Percentiles rank a stretch among this genome's conserved stretches.
Evolutionary conservation across 1,140 invertebrate species (phyloP).

Genomic region (Phenacoccus solenopsis): DNA sequence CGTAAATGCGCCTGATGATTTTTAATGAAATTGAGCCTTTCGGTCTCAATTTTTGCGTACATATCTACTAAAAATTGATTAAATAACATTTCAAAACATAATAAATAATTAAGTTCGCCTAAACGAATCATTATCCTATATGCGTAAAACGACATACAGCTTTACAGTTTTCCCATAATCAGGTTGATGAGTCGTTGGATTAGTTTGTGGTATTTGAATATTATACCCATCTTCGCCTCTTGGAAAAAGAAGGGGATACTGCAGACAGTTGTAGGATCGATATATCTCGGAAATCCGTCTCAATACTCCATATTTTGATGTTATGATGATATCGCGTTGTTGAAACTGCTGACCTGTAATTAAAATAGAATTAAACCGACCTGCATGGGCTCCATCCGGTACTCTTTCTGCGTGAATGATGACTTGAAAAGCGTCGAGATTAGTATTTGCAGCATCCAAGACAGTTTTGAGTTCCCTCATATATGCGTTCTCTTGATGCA

Average conservation of each 20-base stretch:
- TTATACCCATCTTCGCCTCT: background rate
- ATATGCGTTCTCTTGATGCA: slow-evolving; percentile 20
- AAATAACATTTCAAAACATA: slow-evolving; percentile 31
- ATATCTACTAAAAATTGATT: slow-evolving; percentile 36
- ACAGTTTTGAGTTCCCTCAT: background rate
- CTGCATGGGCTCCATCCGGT: no score
- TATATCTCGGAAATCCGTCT: slow-evolving; percentile 37
- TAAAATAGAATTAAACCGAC: slow-evolving; percentile 28
- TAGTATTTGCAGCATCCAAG: no score
- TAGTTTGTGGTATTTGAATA: background rate
- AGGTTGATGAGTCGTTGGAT: no score
- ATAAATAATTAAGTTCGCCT: slow-evolving; percentile 23
- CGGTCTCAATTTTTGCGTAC: slow-evolving; percentile 36
- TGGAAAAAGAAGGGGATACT: background rate
- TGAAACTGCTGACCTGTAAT: slow-evolving; percentile 28
- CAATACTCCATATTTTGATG: slow-evolving; percentile 36
- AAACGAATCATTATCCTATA: slow-evolving; percentile 33
- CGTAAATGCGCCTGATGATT: slow-evolving; percentile 36
- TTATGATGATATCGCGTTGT: slow-evolving; percentile 29
- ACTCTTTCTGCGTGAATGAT: no score
- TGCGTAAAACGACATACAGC: slow-evolving; percentile 32
- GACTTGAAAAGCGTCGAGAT: no score
- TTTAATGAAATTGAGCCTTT: slow-evolving; percentile 33
- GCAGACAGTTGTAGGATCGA: slow-evolving; percentile 37
- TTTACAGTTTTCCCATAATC: slow-evolving; percentile 32